Evolutionary conservation across 2,113 vertebrate genomes (phyloP), one percentile per base, ranked within the genome.

Genomic region (Casuarius casuarius): DNA sequence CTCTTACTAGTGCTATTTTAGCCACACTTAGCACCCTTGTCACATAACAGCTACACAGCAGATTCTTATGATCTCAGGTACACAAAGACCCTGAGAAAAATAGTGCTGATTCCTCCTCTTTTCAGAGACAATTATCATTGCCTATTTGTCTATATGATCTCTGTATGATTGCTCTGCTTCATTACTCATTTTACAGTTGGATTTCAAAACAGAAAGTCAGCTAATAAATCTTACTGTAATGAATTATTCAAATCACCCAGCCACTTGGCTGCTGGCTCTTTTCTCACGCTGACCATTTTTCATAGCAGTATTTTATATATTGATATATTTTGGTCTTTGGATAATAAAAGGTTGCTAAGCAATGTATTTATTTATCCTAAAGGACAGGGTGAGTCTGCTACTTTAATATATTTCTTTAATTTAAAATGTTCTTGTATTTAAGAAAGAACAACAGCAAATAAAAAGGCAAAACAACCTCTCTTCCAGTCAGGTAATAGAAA

Each of bases 141-240:
- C 6, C 23, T 91, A 21, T 92, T 92, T 92, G 38, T 75, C 48
- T 77, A 20, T 59, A 85, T 92, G 72, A 88, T 91, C 38, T n/a
- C 38, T 90, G 20, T 63, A 51, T 68, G 51, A 83, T 95, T 90
- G 20, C 38, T 76, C 22, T 70, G 58, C 46, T 89, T 92, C 85
- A 13, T 70, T 84, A 61, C 28, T 67, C 23, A 87, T 89, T 95
- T 92, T 73, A 19, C 52, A 58, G 54, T 12, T 70, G 19, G 44
- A 63, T 63, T 88, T 95, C 65, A 84, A 91, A 93, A 72, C 26
- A 84, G 56, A 94, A 94, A 94, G 8, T 2, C 7, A 18, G 42
- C 54, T 77, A 91, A 93, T 87, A 91, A 77, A 87, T 88, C 62
- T 84, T 94, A 84, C 93, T 68, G 54, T 87, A 76, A 88, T 58